Percentiles rank a stretch among this genome's conserved stretches.
phyloP scores from a whole-genome alignment of 2,113 vertebrate genomes.

The Nibea coibor region DNA sequence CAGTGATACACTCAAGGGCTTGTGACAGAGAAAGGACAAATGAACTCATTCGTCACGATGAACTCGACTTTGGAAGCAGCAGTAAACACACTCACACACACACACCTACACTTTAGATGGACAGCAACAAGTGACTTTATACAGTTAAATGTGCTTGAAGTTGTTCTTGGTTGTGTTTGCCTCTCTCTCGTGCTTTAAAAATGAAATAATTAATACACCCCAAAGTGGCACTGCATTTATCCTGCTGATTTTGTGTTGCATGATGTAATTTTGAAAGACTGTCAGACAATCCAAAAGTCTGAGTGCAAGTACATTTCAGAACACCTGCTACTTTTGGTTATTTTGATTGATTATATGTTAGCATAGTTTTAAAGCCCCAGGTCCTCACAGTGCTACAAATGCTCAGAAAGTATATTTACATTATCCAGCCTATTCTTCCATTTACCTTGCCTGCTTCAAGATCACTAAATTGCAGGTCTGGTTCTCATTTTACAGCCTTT shows the following conservation, averaged over 20 bases:
- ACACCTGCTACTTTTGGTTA: neutral
- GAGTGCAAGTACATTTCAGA: neutral
- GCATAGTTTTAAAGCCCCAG: neutral
- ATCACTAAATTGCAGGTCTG: too few relatives aligned
- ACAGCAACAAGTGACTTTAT: constrained; percentile 1
- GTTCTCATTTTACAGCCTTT: too few relatives aligned
- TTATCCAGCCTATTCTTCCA: neutral
- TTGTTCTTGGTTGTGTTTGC: neutral
- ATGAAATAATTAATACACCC: neutral
- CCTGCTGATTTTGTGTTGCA: neutral
- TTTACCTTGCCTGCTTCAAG: neutral
- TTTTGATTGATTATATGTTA: neutral
- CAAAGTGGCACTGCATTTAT: neutral
- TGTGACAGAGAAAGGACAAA: constrained; percentile 64
- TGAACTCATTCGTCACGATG: constrained; percentile 40
- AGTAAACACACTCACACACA: constrained; percentile 34
- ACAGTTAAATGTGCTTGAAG: neutral
- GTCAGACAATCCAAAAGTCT: neutral
- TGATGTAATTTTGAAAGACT: neutral
- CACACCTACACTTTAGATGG: constrained; percentile 11
- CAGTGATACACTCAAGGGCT: constrained; percentile 47
- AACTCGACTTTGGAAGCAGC: constrained; percentile 28
- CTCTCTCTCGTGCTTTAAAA: neutral
- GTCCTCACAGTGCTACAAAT: neutral
- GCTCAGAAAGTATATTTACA: neutral